These are phyloP conservation scores for Drosophila acutilabella DNA, from an alignment of 2,888 invertebrate species.

Conservation along the genomic window DNA sequence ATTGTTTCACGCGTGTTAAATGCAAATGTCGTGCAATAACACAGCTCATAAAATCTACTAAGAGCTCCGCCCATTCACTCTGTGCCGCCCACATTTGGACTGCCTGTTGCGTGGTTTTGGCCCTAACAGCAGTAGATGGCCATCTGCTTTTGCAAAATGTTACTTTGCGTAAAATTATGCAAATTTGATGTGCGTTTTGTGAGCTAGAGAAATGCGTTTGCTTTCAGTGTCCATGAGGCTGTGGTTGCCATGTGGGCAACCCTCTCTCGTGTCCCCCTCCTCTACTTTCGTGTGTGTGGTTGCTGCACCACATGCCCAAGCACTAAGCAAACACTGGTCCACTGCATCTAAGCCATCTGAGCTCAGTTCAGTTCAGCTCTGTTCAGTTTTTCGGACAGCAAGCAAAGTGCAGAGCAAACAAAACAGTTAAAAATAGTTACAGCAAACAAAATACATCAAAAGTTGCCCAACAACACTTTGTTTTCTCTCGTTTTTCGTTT, in stretches of 20 bases:
- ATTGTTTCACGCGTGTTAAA: slow-evolving; percentile 64
- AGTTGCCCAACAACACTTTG: slow-evolving; percentile 36
- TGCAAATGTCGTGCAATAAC: slow-evolving; percentile 62
- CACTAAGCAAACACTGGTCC: slow-evolving; percentile 58
- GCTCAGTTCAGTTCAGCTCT: slow-evolving; percentile 12
- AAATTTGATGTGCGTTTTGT: slow-evolving; percentile 79
- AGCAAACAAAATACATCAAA: slow-evolving; percentile 55
- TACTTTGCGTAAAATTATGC: slow-evolving; percentile 76
- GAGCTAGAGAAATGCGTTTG: slow-evolving; percentile 59
- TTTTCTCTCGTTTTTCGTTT: neutral
- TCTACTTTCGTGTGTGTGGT: slow-evolving; percentile 19
- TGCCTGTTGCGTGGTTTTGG: slow-evolving; percentile 54
- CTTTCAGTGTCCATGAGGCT: slow-evolving; percentile 21
- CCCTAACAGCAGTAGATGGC: slow-evolving; percentile 35
- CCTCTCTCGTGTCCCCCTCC: slow-evolving; percentile 14
- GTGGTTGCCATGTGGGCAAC: slow-evolving; percentile 6
- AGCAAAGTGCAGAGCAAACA: slow-evolving; percentile 72
- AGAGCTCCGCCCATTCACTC: slow-evolving; percentile 35
- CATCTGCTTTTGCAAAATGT: slow-evolving; percentile 68
- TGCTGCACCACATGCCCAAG: slow-evolving; percentile 64
- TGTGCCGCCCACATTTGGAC: slow-evolving; percentile 23
- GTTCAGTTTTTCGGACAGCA: slow-evolving; percentile 50
- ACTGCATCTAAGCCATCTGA: slow-evolving; percentile 17
- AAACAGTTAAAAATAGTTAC: slow-evolving; percentile 53
- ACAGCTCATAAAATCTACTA: slow-evolving; percentile 71